Evolutionary conservation across 2,888 invertebrate species (phyloP), one percentile per base, ranked within the genome.

Genomic region (Trichopria drosophilae): DNA sequence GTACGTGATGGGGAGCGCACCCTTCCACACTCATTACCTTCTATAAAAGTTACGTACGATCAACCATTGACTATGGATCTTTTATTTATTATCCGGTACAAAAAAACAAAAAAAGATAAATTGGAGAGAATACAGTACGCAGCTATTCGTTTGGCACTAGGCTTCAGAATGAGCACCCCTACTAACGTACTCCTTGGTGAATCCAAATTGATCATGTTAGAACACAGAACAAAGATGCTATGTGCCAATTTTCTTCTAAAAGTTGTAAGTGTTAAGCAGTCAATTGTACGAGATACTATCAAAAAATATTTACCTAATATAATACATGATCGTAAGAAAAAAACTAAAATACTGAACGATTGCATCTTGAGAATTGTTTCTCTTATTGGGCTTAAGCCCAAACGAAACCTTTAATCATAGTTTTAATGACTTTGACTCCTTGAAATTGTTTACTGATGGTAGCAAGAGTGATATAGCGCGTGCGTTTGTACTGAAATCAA

Each of bases 1-100:
- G 34, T 9, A 51, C 46, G 1, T 46, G 24, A 23, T 51, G 51
- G 46, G 46, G 51, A 9, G 37, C 29, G 3, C 41, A 52, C 40
- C 51, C 51, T 16, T 40, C 22, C 28, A 35, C 28, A 6, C n/a
- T 45, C 3, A 15, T 24, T 1, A 34, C 36, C 2, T 13, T 51
- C 2, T 51, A 51, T 32, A 34, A 26, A n/a, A n/a, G n/a, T n/a
- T n/a, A n/a, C n/a, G n/a, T n/a, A n/a, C n/a, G n/a, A n/a, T n/a
- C n/a, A n/a, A 24, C 28, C 10, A 35, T 53, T 15, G 46, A 54
- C 9, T 45, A 54, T 28, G 41, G 50, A 12, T n/a, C 26, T 13
- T 50, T 46, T 29, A 24, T 49, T 10, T 49, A 49, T 12, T 49
- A 16, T 35, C 53, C 53, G 10, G 26, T 10, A 9, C 26, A 35